Evolutionary conservation across 2,113 vertebrate species (phyloP), one percentile per base, ranked within the genome.

Genomic region (Bombycilla garrulus): DNA sequence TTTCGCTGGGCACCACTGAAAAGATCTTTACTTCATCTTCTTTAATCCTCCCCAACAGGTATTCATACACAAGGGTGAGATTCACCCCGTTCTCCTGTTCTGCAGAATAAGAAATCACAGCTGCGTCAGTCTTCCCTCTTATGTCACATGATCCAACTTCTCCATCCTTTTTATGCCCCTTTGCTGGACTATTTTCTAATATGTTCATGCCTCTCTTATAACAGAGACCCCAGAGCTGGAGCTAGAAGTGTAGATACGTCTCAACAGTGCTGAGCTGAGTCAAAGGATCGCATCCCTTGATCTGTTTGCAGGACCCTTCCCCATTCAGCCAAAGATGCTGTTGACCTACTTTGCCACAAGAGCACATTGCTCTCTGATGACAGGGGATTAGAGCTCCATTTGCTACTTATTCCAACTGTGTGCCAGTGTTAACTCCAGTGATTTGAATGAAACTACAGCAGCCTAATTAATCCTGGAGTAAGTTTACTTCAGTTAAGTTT

Each of bases 251-350:
- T 44, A 61, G 18, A 36, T 18, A 42, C 0, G 2, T 65, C 42
- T 71, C 33, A 81, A 3, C 20, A 81, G 17, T 33, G 28, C 24
- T 29, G 17, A 86, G 45, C 22, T 65, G 33, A 81, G 35, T 40
- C 14, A 18, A 69, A 81, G 12, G 12, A 62, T 44, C 2, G 0
- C 21, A 12, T 54, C 18, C 33, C 26, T 62, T 0, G 0, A 22
- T 61, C 33, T 89, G 38, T 56, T 92, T 35, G 28, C 60, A 88
- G 15, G 12, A 26, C 11, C 31, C 4, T 57, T 60, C 36, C 53
- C 74, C 58, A 42, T 70, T 70, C 72, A 66, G 33, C 15, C 12
- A 23, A 48, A 53, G 28, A 77, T 77, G 35, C 10, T 78, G 8
- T 33, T 90, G 69, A 65, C 24, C 22, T 62, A 16, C 38, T 92